Percentiles rank a stretch among this genome's conserved stretches.
phyloP scores from a whole-genome alignment of 1,140 invertebrate genomes.

The Sarcophaga peregrina region DNA sequence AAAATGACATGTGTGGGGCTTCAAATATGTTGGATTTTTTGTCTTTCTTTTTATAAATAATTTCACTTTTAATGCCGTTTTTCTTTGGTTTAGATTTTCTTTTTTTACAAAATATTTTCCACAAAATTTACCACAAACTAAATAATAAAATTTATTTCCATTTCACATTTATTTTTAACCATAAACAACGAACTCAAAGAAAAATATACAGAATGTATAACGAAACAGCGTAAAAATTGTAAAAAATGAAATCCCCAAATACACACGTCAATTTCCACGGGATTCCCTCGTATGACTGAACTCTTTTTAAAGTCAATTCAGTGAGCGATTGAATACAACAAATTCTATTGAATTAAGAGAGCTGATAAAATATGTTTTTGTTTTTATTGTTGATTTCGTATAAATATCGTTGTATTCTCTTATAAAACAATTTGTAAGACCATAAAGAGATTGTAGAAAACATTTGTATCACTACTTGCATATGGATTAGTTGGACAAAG shows the following conservation, averaged over 20 bases:
- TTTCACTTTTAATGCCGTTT: not conserved
- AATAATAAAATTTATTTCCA: not conserved
- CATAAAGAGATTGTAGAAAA: no score
- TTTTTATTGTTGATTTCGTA: not conserved
- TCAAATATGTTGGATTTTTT: not conserved
- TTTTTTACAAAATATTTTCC: not conserved
- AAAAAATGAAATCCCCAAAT: not conserved
- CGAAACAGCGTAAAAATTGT: not conserved
- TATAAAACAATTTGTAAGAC: no score
- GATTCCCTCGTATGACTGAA: not conserved
- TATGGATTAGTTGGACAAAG: not conserved
- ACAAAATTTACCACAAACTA: not conserved
- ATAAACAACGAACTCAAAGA: no score
- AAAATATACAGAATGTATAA: not conserved
- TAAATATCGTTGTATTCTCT: not conserved
- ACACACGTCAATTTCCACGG: not conserved
- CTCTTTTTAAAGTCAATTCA: not conserved
- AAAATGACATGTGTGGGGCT: not conserved
- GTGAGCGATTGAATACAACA: not conserved
- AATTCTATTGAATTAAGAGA: slow-evolving; percentile 2
- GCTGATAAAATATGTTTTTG: not conserved
- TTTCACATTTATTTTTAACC: not conserved
- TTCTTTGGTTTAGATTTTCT: not conserved
- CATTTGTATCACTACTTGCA: not conserved
- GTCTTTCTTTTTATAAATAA: not conserved